Base-by-base conservation (phyloP, 2,888 invertebrate species). In the Thelaira solivaga region DNA sequence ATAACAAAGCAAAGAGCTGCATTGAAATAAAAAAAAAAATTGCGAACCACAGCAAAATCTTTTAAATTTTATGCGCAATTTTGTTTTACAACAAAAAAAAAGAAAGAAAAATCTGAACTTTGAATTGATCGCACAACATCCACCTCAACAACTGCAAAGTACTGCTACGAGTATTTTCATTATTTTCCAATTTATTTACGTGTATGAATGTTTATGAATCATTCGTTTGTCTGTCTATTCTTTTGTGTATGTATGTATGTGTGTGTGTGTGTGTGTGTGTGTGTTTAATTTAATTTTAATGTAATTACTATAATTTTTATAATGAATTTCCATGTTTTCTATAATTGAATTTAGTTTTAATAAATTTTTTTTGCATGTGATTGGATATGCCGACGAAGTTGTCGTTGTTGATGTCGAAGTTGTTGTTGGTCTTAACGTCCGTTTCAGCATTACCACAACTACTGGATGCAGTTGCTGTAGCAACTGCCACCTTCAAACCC, bases 261-360 rank as follows among this genome's bases (percentile, higher is more conserved):
- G n/a, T 43, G 10, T 53, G 24, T 31, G 31, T 73, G 26, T 51
- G 18, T 43, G 34, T 59, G n/a, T 62, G 34, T 11, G 34, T n/a
- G 34, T n/a, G n/a, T 39, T 43, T 74, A 65, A 74, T n/a, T n/a
- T 78, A 74, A 64, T 74, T 78, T 69, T 45, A 64, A 81, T 83
- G 85, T 86, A 85, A 87, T 87, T 86, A 86, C 85, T 86, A 86
- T 86, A 87, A 86, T 86, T 86, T 86, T 83, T 83, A 84, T 86
- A 86, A 86, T 86, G 86, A 86, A 86, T 88, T 88, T 87, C 84
- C 86, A 88, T 88, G 88, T 88, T 88, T 86, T 87, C 85, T 83
- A 88, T 88, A 88, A 88, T 88, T 88, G 88, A 88, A 88, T 88
- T 88, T 88, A 87, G 88, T 88, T 88, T 88, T 88, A 88, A 88